Evolutionary conservation across 2,113 vertebrate genomes (phyloP).

Genomic region (Rhynchomys soricoides): DNA sequence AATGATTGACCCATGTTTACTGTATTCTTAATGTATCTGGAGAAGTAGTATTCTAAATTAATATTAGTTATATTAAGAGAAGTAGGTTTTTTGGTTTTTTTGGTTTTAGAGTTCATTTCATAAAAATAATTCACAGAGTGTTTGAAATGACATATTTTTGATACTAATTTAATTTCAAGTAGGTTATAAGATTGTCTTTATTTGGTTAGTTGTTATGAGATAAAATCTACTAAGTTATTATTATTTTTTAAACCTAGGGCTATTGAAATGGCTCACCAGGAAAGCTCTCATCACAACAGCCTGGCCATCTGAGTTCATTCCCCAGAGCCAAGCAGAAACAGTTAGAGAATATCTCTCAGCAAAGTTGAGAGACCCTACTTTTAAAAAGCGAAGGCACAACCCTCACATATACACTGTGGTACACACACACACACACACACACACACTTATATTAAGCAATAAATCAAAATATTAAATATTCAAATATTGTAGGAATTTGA

Average conservation of each 20-base stretch:
- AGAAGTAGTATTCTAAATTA: neutral
- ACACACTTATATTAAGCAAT: neutral
- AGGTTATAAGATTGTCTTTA: neutral
- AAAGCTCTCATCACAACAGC: neutral
- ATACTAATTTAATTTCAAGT: constrained; percentile 13
- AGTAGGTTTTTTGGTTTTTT: neutral
- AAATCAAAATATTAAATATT: too few species aligned
- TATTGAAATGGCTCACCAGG: neutral
- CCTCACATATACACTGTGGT: neutral
- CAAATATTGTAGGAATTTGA: neutral
- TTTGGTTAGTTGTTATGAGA: neutral
- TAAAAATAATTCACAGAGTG: neutral
- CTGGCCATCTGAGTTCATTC: neutral
- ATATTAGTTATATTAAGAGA: neutral
- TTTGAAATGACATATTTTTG: neutral
- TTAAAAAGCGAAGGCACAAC: neutral
- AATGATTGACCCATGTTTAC: neutral
- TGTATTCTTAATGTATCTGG: neutral
- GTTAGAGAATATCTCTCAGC: neutral
- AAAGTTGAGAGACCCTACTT: neutral
- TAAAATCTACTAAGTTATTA: neutral
- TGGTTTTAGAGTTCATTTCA: neutral
- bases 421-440: neutral
- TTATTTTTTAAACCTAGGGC: neutral
- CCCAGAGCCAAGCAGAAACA: neutral